A percentile compares a stretch with the other conserved stretches of the same genome.
These are phyloP conservation scores for Stenolophus ochropezus DNA, from an alignment of 2,888 invertebrate species.

Conservation along the genomic window DNA sequence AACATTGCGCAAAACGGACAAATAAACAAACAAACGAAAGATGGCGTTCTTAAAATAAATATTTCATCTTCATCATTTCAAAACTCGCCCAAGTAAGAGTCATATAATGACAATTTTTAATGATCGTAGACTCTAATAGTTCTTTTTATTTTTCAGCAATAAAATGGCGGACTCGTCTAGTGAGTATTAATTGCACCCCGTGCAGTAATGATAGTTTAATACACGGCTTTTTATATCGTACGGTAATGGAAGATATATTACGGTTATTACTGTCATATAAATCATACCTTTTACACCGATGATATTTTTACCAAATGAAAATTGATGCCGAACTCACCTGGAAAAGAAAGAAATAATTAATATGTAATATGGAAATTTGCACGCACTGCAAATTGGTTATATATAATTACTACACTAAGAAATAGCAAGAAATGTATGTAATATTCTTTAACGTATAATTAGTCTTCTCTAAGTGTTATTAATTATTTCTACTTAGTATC, in stretches of 20 bases:
- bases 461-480: neutral
- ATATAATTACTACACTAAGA: neutral
- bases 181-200: too few relatives aligned
- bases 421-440: neutral
- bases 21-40: neutral
- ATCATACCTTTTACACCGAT: constrained; percentile 26
- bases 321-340: constrained; percentile 34
- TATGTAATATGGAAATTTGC: neutral
- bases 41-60: neutral
- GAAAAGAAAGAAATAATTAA: neutral
- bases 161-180: too few relatives aligned
- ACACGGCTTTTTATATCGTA: constrained; percentile 16
- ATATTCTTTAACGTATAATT: neutral
- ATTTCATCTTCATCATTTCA: too few relatives aligned
- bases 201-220: neutral
- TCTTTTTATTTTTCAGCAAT: too few relatives aligned
- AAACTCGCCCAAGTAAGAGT: neutral
- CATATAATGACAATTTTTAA: neutral
- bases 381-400: neutral
- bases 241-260: constrained; percentile 1
- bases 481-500: neutral
- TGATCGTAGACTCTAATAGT: too few relatives aligned
- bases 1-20: constrained; percentile 6
- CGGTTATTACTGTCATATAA: constrained; percentile 49
- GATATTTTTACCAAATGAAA: neutral